A percentile compares a stretch with the other conserved stretches of the same genome.
Evolutionary conservation across 2,113 vertebrate species (phyloP).

Genomic region (Larimichthys crocea): DNA sequence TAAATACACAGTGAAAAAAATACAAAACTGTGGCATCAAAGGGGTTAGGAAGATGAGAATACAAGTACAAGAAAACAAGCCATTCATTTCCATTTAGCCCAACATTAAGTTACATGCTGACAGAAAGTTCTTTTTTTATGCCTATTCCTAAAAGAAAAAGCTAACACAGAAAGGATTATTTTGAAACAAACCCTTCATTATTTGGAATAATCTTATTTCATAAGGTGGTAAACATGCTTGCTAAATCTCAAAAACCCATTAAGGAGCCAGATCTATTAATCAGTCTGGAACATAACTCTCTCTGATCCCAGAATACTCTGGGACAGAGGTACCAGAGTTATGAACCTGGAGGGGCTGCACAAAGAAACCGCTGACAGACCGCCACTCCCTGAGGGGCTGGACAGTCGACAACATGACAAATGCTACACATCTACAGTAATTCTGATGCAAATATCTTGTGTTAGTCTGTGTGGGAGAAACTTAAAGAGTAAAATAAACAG

Average conservation of each 20-base stretch:
- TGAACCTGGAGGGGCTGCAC: conserved; percentile 48
- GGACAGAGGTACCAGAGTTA: conserved; percentile 29
- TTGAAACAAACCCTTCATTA: background rate
- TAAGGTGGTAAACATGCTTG: conserved; percentile 5
- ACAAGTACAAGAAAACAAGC: background rate
- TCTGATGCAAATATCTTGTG: conserved; percentile 47
- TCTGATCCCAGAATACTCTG: conserved; percentile 45
- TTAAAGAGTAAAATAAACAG: conserved; percentile 1
- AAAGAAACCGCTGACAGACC: conserved; percentile 62
- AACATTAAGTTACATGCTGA: conserved; percentile 8
- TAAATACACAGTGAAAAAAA: conserved; percentile 13
- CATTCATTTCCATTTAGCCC: background rate
- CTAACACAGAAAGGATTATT: background rate
- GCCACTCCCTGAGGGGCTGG: conserved; percentile 37
- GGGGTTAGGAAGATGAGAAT: background rate
- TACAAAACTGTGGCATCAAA: conserved; percentile 1
- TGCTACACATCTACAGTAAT: conserved; percentile 32
- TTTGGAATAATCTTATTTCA: conserved; percentile 18
- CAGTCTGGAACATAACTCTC: conserved; percentile 23
- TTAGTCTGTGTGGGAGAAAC: background rate
- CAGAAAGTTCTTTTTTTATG: background rate
- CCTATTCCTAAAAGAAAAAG: background rate
- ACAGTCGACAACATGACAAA: conserved; percentile 44
- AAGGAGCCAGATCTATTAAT: conserved; percentile 26
- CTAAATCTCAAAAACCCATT: conserved; percentile 18